Percentiles rank a stretch among this genome's conserved stretches.
Conservation (phyloP, 2,888 invertebrate species). For the Nemoura dubitans region DNA sequence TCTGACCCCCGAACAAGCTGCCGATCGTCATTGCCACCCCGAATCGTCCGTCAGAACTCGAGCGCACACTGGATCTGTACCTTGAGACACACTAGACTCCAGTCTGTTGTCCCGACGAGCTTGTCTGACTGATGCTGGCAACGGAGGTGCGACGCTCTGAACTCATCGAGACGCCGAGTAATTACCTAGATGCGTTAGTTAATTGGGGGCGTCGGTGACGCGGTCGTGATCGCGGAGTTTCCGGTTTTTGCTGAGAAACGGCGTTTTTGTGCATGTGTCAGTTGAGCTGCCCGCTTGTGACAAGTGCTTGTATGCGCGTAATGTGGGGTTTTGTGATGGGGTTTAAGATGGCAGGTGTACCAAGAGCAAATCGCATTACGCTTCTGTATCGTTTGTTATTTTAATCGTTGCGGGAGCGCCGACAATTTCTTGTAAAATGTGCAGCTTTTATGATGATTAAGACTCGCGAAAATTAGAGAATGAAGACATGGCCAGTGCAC, state of each 20-base stretch:
- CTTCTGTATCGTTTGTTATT: no score
- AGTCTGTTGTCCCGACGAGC: not conserved
- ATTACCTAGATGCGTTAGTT: not conserved
- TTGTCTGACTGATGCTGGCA: not conserved
- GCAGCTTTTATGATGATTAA: no score
- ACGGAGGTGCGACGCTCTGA: not conserved
- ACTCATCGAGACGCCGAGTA: not conserved
- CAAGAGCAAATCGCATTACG: no score
- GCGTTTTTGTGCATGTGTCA: not conserved
- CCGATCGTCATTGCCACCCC: not conserved
- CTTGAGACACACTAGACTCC: not conserved
- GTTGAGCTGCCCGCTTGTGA: no score
- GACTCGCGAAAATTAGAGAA: no score
- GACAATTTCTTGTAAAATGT: no score
- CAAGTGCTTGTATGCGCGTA: no score
- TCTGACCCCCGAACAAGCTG: slow-evolving; percentile 7
- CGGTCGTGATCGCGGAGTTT: not conserved
- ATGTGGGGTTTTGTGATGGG: no score
- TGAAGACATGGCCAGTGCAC: no score
- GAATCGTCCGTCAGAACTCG: no score
- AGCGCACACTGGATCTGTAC: not conserved
- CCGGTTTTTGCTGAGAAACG: not conserved
- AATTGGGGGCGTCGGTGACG: not conserved
- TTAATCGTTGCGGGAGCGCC: no score
- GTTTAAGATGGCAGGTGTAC: no score